A percentile compares a stretch with the other conserved stretches of the same genome.
Conservation (phyloP, 2,888 invertebrate species). For the Molanna angustata region DNA sequence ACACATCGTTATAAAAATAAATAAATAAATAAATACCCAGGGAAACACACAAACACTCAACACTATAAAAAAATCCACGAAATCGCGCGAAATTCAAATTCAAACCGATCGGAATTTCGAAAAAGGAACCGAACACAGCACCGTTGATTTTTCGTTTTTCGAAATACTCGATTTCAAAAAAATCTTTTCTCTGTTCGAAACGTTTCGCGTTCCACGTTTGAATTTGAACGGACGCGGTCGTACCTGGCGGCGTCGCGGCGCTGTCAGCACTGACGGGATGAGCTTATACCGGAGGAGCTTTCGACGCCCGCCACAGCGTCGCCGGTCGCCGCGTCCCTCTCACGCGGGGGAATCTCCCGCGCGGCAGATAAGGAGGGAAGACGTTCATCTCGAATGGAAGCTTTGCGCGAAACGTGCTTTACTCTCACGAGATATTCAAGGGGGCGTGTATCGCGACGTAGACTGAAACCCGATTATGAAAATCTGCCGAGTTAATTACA, state of each 20-base stretch:
- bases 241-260: slow-evolving; percentile 20
- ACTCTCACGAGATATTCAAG: slow-evolving; percentile 17
- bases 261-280: slow-evolving; percentile 24
- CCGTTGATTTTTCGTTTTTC: too few species aligned
- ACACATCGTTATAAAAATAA: too few species aligned
- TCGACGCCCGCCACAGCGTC: slow-evolving; percentile 12
- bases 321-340: slow-evolving; percentile 6
- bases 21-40: neutral
- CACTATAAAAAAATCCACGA: neutral
- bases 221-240: slow-evolving; percentile 12
- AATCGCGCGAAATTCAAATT: neutral
- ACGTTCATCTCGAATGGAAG: neutral
- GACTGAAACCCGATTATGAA: slow-evolving; percentile 4
- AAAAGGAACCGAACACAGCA: too few species aligned
- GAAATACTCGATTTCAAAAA: too few species aligned
- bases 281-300: slow-evolving; percentile 12
- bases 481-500: too few species aligned
- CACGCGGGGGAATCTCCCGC: neutral
- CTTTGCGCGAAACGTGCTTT: slow-evolving; percentile 16
- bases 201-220: slow-evolving; percentile 6
- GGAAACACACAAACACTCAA: neutral
- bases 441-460: slow-evolving; percentile 29
- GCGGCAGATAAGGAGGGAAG: slow-evolving; percentile 5
- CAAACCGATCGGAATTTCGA: too few species aligned
- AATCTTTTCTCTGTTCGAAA: too few species aligned